Evolutionary conservation across 2,888 invertebrate genomes (phyloP).

Genomic region (Pristionchus japonicus): DNA sequence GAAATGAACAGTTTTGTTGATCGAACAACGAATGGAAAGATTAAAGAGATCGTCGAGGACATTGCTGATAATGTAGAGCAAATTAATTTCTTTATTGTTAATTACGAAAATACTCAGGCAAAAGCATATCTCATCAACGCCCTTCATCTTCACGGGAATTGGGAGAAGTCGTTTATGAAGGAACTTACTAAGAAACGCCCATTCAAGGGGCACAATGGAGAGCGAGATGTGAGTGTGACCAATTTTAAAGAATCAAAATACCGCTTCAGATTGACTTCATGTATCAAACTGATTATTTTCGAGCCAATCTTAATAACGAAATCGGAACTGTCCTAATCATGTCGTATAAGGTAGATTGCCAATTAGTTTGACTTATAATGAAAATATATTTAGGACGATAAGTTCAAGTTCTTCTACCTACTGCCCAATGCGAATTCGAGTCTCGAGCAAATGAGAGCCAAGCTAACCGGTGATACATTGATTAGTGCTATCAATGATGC

Average conservation of each 20-base stretch:
- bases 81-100: constrained; percentile 49
- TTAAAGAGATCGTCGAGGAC: constrained; percentile 84
- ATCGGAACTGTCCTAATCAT: background rate
- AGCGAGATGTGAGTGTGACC: constrained; percentile 48
- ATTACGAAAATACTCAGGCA: too few relatives aligned
- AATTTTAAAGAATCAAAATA: background rate
- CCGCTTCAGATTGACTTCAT: background rate
- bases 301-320: background rate
- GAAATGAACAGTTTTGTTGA: constrained; percentile 88
- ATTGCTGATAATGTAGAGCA: constrained; percentile 80
- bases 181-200: constrained; percentile 79
- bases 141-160: constrained; percentile 68
- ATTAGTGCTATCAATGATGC: too few relatives aligned
- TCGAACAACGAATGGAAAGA: constrained; percentile 86
- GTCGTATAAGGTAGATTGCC: background rate
- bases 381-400: too few relatives aligned
- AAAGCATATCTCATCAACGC: background rate
- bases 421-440: too few relatives aligned
- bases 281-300: background rate
- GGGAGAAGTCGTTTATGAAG: constrained; percentile 49
- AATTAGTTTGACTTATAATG: too few relatives aligned
- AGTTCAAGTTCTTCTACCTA: too few relatives aligned
- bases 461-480: too few relatives aligned
- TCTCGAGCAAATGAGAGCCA: too few relatives aligned
- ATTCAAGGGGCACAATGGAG: constrained; percentile 80